Percentiles rank a stretch among this genome's conserved stretches.
Evolutionary conservation across 2,797 vertebrate species (phyloP).

Genomic region (Mus caroli): DNA sequence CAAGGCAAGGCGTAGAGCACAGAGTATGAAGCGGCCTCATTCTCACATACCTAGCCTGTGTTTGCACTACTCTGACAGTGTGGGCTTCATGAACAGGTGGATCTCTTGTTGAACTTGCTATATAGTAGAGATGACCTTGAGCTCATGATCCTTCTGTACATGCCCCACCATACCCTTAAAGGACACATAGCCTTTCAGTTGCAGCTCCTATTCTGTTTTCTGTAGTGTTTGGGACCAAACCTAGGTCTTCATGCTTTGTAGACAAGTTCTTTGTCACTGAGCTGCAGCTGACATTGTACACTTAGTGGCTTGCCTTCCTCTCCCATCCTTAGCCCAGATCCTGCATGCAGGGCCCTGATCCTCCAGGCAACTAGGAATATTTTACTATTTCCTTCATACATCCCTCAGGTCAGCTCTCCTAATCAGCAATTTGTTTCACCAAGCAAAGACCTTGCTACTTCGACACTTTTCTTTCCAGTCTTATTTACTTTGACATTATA

Average conservation of each 20-base stretch:
- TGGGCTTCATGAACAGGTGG: background rate
- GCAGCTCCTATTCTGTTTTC: background rate
- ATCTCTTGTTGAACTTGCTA: background rate
- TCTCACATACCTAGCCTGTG: background rate
- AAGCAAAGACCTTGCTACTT: constrained; percentile 55
- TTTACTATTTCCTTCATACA: constrained; percentile 21
- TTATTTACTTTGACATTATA: constrained; percentile 68
- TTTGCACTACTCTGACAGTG: background rate
- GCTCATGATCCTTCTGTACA: background rate
- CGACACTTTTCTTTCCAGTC: constrained; percentile 54
- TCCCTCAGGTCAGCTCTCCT: background rate
- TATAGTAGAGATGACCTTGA: background rate
- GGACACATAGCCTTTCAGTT: background rate
- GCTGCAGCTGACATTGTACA: background rate
- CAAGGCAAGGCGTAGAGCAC: background rate
- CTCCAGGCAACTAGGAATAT: background rate
- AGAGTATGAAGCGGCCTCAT: background rate
- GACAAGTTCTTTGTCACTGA: background rate
- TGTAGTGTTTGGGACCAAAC: background rate
- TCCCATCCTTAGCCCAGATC: background rate
- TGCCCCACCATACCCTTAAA: background rate
- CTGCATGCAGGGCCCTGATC: background rate
- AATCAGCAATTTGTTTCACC: constrained; percentile 52
- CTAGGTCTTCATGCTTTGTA: background rate
- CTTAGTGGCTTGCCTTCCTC: background rate